Percentiles rank a stretch among this genome's conserved stretches.
Conservation (phyloP, 2,888 invertebrate species). For the Nemoura dubitans region DNA sequence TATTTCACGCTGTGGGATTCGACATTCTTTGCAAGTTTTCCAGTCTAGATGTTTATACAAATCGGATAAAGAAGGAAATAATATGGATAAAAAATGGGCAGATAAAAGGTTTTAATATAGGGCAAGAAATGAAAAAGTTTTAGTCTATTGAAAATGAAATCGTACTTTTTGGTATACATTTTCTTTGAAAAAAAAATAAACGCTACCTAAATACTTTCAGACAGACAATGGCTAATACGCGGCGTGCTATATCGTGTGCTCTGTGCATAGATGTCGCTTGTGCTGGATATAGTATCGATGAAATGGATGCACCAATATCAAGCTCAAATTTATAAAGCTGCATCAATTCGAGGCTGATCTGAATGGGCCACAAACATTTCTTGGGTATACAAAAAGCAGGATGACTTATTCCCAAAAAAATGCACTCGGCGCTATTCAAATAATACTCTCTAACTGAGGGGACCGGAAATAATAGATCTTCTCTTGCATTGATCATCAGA, state of each 20-base stretch:
- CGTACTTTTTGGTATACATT: background rate
- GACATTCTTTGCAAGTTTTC: background rate
- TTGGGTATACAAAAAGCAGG: too few relatives aligned
- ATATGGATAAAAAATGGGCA: background rate
- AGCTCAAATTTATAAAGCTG: background rate
- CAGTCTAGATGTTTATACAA: background rate
- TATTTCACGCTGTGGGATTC: conserved; percentile 3
- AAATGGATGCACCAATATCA: background rate
- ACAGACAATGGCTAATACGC: background rate
- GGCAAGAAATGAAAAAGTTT: background rate
- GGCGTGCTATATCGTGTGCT: background rate
- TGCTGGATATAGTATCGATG: background rate
- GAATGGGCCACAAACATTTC: background rate
- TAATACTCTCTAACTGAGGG: background rate
- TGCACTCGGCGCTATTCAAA: background rate
- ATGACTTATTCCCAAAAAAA: background rate
- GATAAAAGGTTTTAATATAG: background rate
- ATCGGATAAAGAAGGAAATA: background rate
- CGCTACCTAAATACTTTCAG: background rate
- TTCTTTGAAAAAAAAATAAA: background rate
- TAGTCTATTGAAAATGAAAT: background rate
- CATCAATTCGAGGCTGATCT: background rate
- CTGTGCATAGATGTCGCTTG: background rate
- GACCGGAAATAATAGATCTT: background rate
- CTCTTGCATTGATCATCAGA: background rate